Conservation (phyloP, 2,888 invertebrate genomes). For the Trissoscelio sp. region DNA sequence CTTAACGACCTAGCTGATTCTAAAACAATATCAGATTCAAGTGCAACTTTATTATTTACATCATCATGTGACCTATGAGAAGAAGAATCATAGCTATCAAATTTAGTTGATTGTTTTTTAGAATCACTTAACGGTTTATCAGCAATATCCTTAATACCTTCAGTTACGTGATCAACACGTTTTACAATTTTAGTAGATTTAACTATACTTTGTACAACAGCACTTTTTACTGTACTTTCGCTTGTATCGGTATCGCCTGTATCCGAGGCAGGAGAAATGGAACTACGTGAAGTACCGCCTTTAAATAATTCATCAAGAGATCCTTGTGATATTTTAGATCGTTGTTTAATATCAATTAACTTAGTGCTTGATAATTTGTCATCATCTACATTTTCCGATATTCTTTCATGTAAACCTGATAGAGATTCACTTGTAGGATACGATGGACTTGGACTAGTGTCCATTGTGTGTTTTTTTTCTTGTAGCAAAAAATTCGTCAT, state of each 20-base stretch:
- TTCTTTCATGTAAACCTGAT: no score
- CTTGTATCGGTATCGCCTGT: conserved; percentile 70
- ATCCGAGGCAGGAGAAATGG: conserved; percentile 53
- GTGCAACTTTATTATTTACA: conserved; percentile 68
- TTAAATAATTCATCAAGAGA: neutral
- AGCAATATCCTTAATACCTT: conserved; percentile 71
- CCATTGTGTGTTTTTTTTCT: no score
- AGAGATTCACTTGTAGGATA: no score
- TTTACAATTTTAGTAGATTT: conserved; percentile 74
- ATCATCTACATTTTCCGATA: no score
- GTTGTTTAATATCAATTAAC: no score
- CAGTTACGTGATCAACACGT: conserved; percentile 74
- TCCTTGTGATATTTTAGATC: no score
- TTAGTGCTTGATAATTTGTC: no score
- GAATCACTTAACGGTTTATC: conserved; percentile 74
- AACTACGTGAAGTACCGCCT: conserved; percentile 7
- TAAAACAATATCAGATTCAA: conserved; percentile 71
- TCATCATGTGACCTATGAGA: conserved; percentile 66
- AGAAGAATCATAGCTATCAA: conserved; percentile 76
- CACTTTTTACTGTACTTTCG: conserved; percentile 69
- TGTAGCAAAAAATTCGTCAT: no score
- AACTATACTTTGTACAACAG: conserved; percentile 74
- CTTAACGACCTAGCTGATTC: conserved; percentile 71
- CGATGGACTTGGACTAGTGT: no score
- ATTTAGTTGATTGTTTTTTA: conserved; percentile 71